Evolutionary conservation across 2,113 vertebrate genomes (phyloP).

Genomic region (Eulacestoma nigropectus): DNA sequence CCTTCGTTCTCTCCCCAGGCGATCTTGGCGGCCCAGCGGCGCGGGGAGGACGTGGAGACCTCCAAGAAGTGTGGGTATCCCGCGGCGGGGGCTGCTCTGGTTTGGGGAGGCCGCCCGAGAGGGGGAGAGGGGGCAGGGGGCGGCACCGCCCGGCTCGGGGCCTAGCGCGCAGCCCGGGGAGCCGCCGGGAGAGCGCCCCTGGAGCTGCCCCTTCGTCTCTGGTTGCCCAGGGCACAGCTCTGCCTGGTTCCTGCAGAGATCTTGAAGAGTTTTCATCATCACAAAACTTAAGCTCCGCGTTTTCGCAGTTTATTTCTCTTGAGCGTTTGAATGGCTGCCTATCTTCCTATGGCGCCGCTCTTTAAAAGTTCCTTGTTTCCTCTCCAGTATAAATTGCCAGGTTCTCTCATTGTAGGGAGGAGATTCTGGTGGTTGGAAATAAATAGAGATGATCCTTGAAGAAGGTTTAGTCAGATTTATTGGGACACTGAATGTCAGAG

Average conservation of each 20-base stretch:
- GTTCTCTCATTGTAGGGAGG: accelerated
- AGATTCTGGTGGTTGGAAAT: not conserved
- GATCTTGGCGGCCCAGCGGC: constrained; percentile 43
- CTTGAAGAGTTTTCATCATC: not conserved
- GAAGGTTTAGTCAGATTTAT: not conserved
- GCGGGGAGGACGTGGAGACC: constrained; percentile 50
- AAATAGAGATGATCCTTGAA: not conserved
- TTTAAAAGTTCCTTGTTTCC: not conserved
- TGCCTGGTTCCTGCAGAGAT: not conserved
- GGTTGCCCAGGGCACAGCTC: too few relatives aligned
- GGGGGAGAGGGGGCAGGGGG: not conserved
- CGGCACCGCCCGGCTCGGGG: not conserved
- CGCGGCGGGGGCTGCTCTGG: not conserved
- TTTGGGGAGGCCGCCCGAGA: not conserved
- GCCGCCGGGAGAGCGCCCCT: not conserved
- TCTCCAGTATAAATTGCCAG: accelerated
- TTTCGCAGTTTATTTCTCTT: not conserved
- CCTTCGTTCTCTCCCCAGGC: not conserved
- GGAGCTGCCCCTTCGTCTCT: not conserved
- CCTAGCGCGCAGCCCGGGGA: not conserved
- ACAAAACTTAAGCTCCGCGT: accelerated
- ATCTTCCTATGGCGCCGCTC: accelerated
- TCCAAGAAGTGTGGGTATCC: constrained; percentile 49
- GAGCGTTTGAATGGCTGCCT: not conserved
- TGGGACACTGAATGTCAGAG: not conserved